Evolutionary conservation across 1,140 invertebrate genomes (phyloP), one percentile per base, ranked within the genome.

Genomic region (Tribolium castaneum): DNA sequence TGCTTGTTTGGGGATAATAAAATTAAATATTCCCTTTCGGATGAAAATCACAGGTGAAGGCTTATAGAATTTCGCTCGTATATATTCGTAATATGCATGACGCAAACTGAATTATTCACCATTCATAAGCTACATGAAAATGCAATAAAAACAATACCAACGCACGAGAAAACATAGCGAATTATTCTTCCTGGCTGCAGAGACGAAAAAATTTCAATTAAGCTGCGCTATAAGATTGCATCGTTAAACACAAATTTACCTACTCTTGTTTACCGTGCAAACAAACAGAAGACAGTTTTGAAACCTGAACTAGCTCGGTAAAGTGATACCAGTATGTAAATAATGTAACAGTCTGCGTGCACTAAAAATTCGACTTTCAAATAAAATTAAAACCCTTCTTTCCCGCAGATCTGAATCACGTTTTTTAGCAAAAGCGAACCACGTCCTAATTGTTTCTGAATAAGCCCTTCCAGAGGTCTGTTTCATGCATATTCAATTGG

Each of bases 21-120:
- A 66, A 66, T 66, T 66, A 66, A 10, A 66, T 13, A 66, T 66
- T 66, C 59, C 14, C 59, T 45, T 66, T 66, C 39, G 59, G 34
- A 59, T 5, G 25, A 66, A 66, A 66, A 66, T 66, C 25, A 12
- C 59, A 62, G 59, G 59, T 66, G 34, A 34, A 35, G 45, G 59
- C 59, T 66, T 66, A 25, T 45, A 9, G 39, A 45, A 45, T 45
- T n/a, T 30, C 9, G 39, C 7, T n/a, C n/a, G 9, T n/a, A 45
- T n/a, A 45, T 45, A 59, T 22, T 22, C 7, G 54, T 25, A 59
- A 34, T 35, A 66, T 34, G 59, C 45, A 35, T 66, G 59, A 35
- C 12, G 59, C 13, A 66, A n/a, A 39, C 9, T 66, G 30, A 66
- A 66, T 34, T 66, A 66, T 66, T 66, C 45, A 59, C 54, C 39